Evolutionary conservation across 2,797 vertebrate species (phyloP), one percentile per base, ranked within the genome.

Genomic region (Ctenopoma multispine): DNA sequence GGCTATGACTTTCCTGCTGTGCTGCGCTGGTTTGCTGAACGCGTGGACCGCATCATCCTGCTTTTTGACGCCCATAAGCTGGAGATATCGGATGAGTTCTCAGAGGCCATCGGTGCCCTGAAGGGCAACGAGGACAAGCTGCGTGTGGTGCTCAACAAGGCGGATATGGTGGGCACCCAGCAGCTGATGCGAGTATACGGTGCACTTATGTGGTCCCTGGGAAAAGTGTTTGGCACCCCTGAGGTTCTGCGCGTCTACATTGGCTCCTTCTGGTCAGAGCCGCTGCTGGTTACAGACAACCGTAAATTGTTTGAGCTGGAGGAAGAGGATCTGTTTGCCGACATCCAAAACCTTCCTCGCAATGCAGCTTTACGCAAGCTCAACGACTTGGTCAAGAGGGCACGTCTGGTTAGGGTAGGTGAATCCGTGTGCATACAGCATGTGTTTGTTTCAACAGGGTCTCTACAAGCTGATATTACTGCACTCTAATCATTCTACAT

Each of bases 171-270:
- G 89, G 96, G 95, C 69, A 97, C 96, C 4, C 97, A 98, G 92
- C 96, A 98, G 94, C 92, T 98, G 81, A 97, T 99, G 97, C 87
- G 97, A 0, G 97, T 99, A 18, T 99, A 99, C 5, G 97, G 97
- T 0, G 97, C 97, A 0, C 93, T 99, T 75, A 97, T 99, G 97
- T 99, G 97, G 97, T 96, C 96, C 2, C 91, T 99, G 83, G 97
- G 97, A 29, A 98, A 98, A 81, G 97, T 96, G 72, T 96, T 99
- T 58, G 92, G 94, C 77, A 96, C 96, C 1, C 97, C 97, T 0
- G 97, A 99, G 91, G 97, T 99, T 15, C 92, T 98, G 81, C 92
- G 97, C 0, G 97, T 98, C 87, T 98, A 97, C 93, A 97, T 98
- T 0, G 97, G 97, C 4, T 98, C 97, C 81, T 99, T 99, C 94